These are phyloP conservation scores for Saguinus midas DNA, from an alignment of 2,113 vertebrate species.

Conservation along the genomic window DNA sequence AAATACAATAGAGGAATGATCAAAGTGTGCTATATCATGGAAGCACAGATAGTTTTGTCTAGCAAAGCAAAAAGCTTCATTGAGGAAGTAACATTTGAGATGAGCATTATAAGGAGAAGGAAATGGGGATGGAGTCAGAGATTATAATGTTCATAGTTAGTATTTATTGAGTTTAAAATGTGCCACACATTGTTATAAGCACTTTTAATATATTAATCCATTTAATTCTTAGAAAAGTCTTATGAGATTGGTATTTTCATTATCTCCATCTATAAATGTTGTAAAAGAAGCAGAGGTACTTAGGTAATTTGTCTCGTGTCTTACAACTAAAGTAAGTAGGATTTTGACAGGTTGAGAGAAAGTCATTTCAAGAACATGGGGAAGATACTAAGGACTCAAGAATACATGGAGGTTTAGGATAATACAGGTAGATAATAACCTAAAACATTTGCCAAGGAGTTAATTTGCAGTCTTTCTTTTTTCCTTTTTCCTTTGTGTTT, in stretches of 20 bases:
- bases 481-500: no score
- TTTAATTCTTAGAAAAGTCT: neutral
- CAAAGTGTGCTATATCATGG: neutral
- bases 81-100: slow-evolving; percentile 17
- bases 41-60: neutral
- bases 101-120: neutral
- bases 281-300: neutral
- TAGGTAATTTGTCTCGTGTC: neutral
- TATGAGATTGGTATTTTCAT: neutral
- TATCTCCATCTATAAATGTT: neutral
- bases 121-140: neutral
- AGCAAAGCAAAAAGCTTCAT: neutral
- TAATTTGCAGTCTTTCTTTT: neutral
- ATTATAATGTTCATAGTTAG: neutral
- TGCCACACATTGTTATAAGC: neutral
- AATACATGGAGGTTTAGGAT: neutral
- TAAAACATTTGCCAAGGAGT: neutral
- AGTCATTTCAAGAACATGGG: neutral
- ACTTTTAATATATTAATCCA: neutral
- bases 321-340: neutral
- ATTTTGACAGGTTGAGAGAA: slow-evolving; percentile 18
- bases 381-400: slow-evolving; percentile 9
- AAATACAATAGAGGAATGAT: neutral
- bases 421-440: neutral
- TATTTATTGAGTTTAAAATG: slow-evolving; percentile 23